phyloP scores from a whole-genome alignment of 2,888 invertebrate species.

The Cephus nigrinus region DNA sequence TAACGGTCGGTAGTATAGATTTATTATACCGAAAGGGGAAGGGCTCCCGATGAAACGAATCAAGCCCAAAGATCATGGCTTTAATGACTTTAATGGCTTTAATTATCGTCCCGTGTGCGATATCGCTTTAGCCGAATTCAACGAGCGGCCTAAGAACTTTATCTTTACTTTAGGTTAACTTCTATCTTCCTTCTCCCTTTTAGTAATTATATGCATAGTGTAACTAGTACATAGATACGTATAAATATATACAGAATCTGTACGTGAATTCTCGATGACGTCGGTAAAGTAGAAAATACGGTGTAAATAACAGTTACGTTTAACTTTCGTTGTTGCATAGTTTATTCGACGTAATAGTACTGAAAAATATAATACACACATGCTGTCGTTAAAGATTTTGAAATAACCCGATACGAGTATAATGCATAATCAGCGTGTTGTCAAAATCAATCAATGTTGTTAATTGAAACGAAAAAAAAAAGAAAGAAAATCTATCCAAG shows the following conservation, averaged over 20 bases:
- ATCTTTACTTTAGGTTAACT: slow-evolving; percentile 8
- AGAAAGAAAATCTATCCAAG: not conserved
- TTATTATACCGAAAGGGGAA: not conserved
- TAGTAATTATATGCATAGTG: not conserved
- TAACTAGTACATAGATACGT: not conserved
- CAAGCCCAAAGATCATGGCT: slow-evolving; percentile 32
- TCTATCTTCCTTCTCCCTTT: not conserved
- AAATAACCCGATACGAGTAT: not conserved
- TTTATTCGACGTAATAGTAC: not conserved
- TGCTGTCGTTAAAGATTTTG: not conserved
- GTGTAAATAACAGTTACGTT: not conserved
- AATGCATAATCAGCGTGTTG: not conserved
- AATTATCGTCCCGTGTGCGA: not conserved
- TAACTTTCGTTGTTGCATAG: not conserved
- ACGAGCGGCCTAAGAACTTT: slow-evolving; percentile 22
- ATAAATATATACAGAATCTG: not conserved
- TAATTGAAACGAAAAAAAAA: not conserved
- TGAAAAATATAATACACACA: not conserved
- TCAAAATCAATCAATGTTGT: not conserved
- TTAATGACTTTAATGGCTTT: slow-evolving; percentile 16
- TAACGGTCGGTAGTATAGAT: not conserved
- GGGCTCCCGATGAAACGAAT: not conserved
- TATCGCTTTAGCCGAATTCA: slow-evolving; percentile 10
- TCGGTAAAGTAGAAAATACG: not conserved
- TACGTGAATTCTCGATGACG: not conserved